These are phyloP conservation scores for Novumbra hubbsi DNA, from an alignment of 2,797 vertebrate genomes.

Conservation along the genomic window DNA sequence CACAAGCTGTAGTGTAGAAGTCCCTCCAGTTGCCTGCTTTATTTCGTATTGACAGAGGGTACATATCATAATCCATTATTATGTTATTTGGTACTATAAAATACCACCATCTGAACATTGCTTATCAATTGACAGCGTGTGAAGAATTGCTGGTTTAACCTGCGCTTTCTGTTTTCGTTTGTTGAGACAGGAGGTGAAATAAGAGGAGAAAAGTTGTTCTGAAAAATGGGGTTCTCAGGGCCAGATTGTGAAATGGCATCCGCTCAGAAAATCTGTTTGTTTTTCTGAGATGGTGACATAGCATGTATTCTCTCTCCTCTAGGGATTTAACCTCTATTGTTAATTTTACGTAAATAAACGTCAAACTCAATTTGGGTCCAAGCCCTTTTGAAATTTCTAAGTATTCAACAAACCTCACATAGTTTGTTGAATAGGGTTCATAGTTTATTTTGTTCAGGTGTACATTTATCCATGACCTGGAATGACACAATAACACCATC, in stretches of 20 bases:
- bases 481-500: slow-evolving; percentile 7
- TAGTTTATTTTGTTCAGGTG: slow-evolving; percentile 33
- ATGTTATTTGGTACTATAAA: neutral
- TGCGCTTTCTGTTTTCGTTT: neutral
- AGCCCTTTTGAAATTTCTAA: slow-evolving; percentile 19
- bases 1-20: slow-evolving; percentile 27
- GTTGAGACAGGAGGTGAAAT: neutral
- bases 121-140: neutral
- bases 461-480: slow-evolving; percentile 2
- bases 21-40: slow-evolving; percentile 23
- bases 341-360: slow-evolving; percentile 13
- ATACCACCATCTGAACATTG: neutral
- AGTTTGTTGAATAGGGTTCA: slow-evolving; percentile 11
- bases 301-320: neutral
- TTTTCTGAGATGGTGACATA: slow-evolving; percentile 1
- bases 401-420: no score
- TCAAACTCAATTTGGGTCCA: slow-evolving; percentile 10
- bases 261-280: neutral
- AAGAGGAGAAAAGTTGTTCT: neutral
- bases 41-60: slow-evolving; percentile 34
- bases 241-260: neutral
- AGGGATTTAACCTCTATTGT: neutral
- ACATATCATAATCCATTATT: neutral
- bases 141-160: neutral
- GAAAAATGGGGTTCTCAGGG: neutral